Evolutionary conservation across 2,113 vertebrate species (phyloP).

Genomic region (Probosciger aterrimus): DNA sequence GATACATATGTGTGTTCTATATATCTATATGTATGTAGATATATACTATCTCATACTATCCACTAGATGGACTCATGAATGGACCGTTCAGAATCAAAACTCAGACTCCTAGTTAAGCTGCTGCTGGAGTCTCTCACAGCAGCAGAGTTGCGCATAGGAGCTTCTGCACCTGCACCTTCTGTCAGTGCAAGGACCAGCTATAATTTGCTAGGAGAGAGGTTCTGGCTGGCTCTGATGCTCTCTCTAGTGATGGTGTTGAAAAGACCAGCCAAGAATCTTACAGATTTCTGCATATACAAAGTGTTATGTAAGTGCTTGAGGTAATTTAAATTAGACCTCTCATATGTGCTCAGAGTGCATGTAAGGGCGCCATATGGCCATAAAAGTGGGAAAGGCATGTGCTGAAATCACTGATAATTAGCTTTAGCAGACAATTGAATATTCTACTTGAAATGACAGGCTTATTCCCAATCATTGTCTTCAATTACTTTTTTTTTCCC

Average conservation of each 20-base stretch:
- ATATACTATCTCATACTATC: not conserved
- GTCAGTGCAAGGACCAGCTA: not conserved
- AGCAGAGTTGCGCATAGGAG: not conserved
- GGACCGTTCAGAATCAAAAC: not conserved
- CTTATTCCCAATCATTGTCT: not conserved
- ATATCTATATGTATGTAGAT: not conserved
- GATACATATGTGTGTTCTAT: too few species aligned
- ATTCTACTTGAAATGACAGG: not conserved
- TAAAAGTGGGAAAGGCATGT: not conserved
- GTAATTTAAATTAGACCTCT: not conserved
- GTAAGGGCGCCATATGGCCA: not conserved
- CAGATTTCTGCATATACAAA: not conserved
- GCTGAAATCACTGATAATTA: not conserved
- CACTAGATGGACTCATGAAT: constrained; percentile 52
- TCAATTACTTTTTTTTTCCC: not conserved
- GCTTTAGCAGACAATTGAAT: not conserved
- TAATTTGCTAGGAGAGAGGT: not conserved
- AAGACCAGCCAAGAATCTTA: not conserved
- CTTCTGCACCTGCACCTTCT: not conserved
- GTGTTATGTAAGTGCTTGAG: not conserved
- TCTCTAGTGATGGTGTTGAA: not conserved
- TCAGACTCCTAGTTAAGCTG: not conserved
- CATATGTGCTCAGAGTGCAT: not conserved
- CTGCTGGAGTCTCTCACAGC: not conserved
- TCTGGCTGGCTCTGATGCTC: not conserved